Conservation (phyloP, 2,888 invertebrate genomes). For the Gerris lacustris region DNA sequence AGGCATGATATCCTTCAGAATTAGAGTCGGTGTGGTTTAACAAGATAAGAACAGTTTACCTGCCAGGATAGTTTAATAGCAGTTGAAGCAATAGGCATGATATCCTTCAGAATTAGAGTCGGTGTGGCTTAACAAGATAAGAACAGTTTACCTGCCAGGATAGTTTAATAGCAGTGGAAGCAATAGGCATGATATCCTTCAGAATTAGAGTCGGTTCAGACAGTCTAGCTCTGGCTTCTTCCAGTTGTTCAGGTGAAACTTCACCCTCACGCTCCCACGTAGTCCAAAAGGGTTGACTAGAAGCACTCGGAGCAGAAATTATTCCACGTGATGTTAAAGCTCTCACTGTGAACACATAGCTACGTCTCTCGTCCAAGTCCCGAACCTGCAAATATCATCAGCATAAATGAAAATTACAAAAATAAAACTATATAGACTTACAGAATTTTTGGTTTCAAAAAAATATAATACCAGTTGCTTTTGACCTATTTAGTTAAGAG, state of each 20-base stretch:
- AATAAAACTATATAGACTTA: too few relatives aligned
- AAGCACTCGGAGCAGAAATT: constrained; percentile 63
- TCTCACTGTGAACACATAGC: constrained; percentile 72
- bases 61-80: constrained; percentile 69
- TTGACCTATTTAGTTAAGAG: too few relatives aligned
- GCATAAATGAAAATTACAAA: too few relatives aligned
- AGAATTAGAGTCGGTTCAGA: constrained; percentile 67
- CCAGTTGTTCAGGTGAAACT: constrained; percentile 62
- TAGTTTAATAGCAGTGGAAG: constrained; percentile 62
- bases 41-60: constrained; percentile 36
- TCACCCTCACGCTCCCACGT: constrained; percentile 44
- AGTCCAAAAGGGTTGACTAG: constrained; percentile 59
- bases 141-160: constrained; percentile 54
- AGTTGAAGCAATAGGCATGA: constrained; percentile 58
- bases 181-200: constrained; percentile 49
- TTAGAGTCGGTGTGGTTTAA: constrained; percentile 52
- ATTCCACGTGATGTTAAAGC: constrained; percentile 70
- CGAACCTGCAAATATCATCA: constrained; percentile 38
- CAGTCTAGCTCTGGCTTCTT: constrained; percentile 60
- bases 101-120: constrained; percentile 55
- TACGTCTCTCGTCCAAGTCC: constrained; percentile 62
- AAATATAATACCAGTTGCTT: too few relatives aligned
- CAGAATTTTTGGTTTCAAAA: too few relatives aligned
- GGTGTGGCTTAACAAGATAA: constrained; percentile 37
- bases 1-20: constrained; percentile 51